Evolutionary conservation across 2,113 vertebrate species (phyloP).

Genomic region (Gila orcuttii): DNA sequence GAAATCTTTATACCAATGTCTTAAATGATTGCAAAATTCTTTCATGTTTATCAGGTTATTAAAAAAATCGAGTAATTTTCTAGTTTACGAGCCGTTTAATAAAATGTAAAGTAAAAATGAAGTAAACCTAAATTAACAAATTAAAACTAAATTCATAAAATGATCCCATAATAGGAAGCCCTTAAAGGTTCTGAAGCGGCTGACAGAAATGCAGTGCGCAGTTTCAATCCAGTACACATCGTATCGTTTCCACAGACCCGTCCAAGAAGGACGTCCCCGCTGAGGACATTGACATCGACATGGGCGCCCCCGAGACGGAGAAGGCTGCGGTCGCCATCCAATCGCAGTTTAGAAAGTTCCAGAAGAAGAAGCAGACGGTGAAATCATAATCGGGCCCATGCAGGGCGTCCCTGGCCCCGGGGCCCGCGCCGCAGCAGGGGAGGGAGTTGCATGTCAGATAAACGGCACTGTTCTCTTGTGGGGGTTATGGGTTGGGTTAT

Average conservation of each 20-base stretch:
- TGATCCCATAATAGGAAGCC: too few relatives aligned
- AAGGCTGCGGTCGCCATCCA: constrained; percentile 95
- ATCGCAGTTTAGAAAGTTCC: constrained; percentile 98
- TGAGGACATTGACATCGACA: constrained; percentile 95
- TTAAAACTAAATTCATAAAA: too few relatives aligned
- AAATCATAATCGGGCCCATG: constrained; percentile 81
- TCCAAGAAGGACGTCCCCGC: constrained; percentile 86
- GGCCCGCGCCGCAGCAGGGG: constrained; percentile 32
- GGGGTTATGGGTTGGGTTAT: constrained; percentile 4
- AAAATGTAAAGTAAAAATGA: too few relatives aligned
- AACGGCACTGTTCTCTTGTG: constrained; percentile 64
- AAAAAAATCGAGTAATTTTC: too few relatives aligned
- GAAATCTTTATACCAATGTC: too few relatives aligned
- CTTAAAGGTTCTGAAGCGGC: too few relatives aligned
- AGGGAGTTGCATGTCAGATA: constrained; percentile 73
- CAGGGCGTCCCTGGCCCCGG: not conserved
- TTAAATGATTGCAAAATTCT: too few relatives aligned
- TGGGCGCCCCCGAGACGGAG: constrained; percentile 92
- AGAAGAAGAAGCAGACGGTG: constrained; percentile 92
- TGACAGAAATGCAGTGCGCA: not conserved
- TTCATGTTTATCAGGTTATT: too few relatives aligned
- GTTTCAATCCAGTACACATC: not conserved
- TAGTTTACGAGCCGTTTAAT: too few relatives aligned
- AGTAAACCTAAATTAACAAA: too few relatives aligned
- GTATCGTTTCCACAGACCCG: constrained; percentile 76